Evolutionary conservation across 1,140 invertebrate species (phyloP).

Genomic region (Pristionchus pacificus): DNA sequence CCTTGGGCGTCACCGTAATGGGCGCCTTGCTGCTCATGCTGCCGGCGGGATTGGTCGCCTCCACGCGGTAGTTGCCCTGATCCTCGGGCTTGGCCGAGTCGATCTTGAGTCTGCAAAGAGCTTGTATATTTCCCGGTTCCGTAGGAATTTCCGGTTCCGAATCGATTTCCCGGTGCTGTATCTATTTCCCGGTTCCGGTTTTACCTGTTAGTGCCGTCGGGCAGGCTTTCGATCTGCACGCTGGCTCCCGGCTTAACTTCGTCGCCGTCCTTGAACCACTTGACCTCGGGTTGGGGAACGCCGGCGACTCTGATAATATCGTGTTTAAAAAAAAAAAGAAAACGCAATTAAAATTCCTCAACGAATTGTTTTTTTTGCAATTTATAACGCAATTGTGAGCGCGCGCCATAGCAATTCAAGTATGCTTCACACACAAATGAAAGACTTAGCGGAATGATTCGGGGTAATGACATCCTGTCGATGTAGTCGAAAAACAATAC

Average conservation of each 20-base stretch:
- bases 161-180: no score
- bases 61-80: conserved; percentile 75
- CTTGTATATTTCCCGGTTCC: no score
- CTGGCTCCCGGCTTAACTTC: conserved; percentile 39
- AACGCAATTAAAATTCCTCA: no score
- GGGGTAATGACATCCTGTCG: conserved; percentile 3
- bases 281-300: conserved; percentile 37
- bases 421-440: no score
- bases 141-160: no score
- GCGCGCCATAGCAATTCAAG: no score
- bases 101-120: conserved; percentile 74
- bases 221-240: conserved; percentile 68
- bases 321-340: background rate
- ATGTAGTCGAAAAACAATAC: background rate
- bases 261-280: conserved; percentile 55
- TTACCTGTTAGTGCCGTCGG: conserved; percentile 75
- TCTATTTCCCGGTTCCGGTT: no score
- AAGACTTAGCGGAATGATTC: no score
- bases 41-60: conserved; percentile 46
- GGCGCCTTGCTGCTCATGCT: conserved; percentile 47
- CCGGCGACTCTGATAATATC: conserved; percentile 15
- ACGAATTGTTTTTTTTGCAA: no score
- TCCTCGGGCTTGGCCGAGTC: conserved; percentile 72
- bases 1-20: conserved; percentile 40
- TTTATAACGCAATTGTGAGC: no score